Evolutionary conservation across 2,888 invertebrate genomes (phyloP), one percentile per base, ranked within the genome.

Genomic region (Parnassius mnemosyne): DNA sequence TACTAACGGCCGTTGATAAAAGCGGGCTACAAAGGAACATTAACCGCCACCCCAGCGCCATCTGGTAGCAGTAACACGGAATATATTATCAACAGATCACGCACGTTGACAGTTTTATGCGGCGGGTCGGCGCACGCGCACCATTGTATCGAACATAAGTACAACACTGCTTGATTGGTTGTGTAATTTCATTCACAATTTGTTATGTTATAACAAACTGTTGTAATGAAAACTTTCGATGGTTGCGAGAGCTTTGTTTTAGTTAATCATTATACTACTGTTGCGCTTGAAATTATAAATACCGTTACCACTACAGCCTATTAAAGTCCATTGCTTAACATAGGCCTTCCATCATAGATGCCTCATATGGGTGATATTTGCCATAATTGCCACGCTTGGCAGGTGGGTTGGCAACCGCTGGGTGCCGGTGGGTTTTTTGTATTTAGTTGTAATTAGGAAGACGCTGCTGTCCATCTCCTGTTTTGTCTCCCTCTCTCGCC

Each of bases 81-180:
- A 61, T 65, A 64, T 59, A 61, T 46, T 64, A 70, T 73, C 74
- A 71, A 78, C 81, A 81, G 79, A 80, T 79, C 77, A 74, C 71
- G 68, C 46, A 12, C 69, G 83, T 65, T 82, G 84, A 85, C 84
- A 83, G 83, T 68, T 84, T 85, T 79, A 84, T 79, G 73, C 69
- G 72, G 10, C 46, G 20, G 43, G 16, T 34, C 46, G 42, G 16
- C 34, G 34, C 34, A 5, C 34, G 54, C 54, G 54, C 54, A 44
- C n/a, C 54, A 54, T 46, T 46, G 46, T 46, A 46, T 5, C 46
- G 5, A n/a, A 1, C 46, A 12, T 46, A 12, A 46, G 46, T 46
- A 46, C n/a, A 11, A 3, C n/a, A 46, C 7, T n/a, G 46, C 12
- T 46, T 46, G 12, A 0, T 11, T 46, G 46, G 3, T 11, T 46